Percentiles rank a stretch among this genome's conserved stretches.
Evolutionary conservation across 2,888 invertebrate species (phyloP).

Genomic region (Unio pictorum): DNA sequence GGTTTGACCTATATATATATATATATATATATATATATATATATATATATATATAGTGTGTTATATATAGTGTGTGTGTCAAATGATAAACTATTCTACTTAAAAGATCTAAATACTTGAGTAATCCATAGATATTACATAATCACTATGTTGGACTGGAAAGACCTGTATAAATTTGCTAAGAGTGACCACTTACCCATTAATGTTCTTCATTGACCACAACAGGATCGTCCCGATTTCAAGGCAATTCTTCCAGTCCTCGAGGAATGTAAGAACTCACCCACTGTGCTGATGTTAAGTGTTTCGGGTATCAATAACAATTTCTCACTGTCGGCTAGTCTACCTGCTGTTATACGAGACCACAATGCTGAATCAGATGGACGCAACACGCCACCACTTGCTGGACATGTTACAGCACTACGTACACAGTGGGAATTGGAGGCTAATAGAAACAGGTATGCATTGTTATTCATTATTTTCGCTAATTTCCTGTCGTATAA

Average conservation of each 20-base stretch:
- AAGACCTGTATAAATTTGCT: no score
- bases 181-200: no score
- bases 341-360: slow-evolving; percentile 50
- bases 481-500: background rate
- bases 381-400: slow-evolving; percentile 55
- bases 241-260: slow-evolving; percentile 59
- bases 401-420: slow-evolving; percentile 67
- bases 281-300: slow-evolving; percentile 56
- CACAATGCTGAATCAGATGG: slow-evolving; percentile 49
- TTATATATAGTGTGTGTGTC: no score
- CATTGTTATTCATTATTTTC: background rate
- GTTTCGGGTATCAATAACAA: slow-evolving; percentile 35
- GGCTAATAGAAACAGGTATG: slow-evolving; percentile 56
- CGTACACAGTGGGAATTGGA: slow-evolving; percentile 67
- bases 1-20: no score
- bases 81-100: no score
- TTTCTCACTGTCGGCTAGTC: slow-evolving; percentile 40
- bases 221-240: slow-evolving; percentile 67
- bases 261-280: slow-evolving; percentile 60
- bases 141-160: no score
- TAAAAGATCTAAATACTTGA: no score
- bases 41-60: no score
- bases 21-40: no score
- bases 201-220: no score
- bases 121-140: no score